A percentile compares a stretch with the other conserved stretches of the same genome.
Evolutionary conservation across 2,113 vertebrate genomes (phyloP).

Genomic region (Orcinus orca): DNA sequence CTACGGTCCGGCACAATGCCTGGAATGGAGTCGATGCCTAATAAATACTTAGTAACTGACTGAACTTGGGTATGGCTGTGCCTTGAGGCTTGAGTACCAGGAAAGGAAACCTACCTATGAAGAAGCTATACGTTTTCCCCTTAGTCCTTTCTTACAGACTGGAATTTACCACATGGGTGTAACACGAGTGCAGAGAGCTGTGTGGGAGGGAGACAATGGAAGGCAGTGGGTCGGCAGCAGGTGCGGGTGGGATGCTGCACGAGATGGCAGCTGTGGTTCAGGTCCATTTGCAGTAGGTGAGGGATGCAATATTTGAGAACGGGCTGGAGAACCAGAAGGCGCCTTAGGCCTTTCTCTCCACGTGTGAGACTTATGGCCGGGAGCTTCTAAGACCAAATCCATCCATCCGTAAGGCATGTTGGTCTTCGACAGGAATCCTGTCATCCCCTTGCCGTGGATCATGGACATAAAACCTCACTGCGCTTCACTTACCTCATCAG

Average conservation of each 20-base stretch:
- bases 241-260: not conserved
- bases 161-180: not conserved
- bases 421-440: not conserved
- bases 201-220: not conserved
- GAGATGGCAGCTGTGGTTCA: not conserved
- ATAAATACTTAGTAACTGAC: conserved; percentile 36
- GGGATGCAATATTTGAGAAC: not conserved
- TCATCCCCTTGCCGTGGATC: not conserved
- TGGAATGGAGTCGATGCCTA: not conserved
- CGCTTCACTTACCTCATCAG: not conserved
- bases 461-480: not conserved
- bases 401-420: not conserved
- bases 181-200: not conserved
- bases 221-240: not conserved
- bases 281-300: too few relatives aligned
- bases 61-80: not conserved
- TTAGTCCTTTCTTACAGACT: not conserved
- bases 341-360: not conserved
- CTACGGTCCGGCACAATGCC: not conserved
- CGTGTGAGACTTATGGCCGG: not conserved
- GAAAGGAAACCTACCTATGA: not conserved
- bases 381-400: not conserved
- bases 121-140: not conserved
- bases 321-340: not conserved
- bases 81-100: not conserved